phyloP scores from a whole-genome alignment of 2,797 vertebrate species.

The Limnodromus scolopaceus region DNA sequence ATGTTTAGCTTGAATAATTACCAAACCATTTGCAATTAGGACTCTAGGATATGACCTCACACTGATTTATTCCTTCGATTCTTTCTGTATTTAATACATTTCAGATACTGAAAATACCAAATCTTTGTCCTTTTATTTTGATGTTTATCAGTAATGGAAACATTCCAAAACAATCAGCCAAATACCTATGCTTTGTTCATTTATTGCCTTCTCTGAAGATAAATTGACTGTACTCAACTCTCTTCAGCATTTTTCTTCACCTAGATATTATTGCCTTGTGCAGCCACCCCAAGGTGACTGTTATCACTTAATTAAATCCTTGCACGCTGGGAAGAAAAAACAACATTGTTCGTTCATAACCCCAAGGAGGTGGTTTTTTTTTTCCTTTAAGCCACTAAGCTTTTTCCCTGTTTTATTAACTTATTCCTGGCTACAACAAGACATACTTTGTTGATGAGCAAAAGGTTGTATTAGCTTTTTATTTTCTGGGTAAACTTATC shows the following conservation, averaged over 20 bases:
- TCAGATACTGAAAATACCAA: slow-evolving; percentile 82
- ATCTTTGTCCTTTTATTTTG: slow-evolving; percentile 81
- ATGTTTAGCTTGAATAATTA: slow-evolving; percentile 82
- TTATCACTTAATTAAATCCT: slow-evolving; percentile 97
- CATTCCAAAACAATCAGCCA: slow-evolving; percentile 85
- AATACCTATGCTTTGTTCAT: slow-evolving; percentile 85
- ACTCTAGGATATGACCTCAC: slow-evolving; percentile 79
- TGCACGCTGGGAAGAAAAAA: slow-evolving; percentile 89
- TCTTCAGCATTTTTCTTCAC: slow-evolving; percentile 89
- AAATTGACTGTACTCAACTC: slow-evolving; percentile 87
- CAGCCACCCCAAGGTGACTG: slow-evolving; percentile 93
- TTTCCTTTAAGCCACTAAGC: slow-evolving; percentile 81
- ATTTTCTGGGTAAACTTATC: slow-evolving; percentile 84
- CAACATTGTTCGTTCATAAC: slow-evolving; percentile 92
- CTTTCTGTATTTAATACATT: slow-evolving; percentile 80
- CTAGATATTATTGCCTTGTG: slow-evolving; percentile 91
- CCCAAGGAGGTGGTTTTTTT: slow-evolving; percentile 83
- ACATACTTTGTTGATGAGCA: slow-evolving; percentile 83
- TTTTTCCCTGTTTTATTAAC: slow-evolving; percentile 85
- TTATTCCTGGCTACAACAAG: slow-evolving; percentile 83
- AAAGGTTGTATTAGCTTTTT: slow-evolving; percentile 84
- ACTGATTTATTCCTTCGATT: slow-evolving; percentile 73
- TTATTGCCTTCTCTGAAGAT: slow-evolving; percentile 86
- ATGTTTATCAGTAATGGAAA: slow-evolving; percentile 86
- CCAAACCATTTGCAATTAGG: slow-evolving; percentile 79